Evolutionary conservation across 2,888 invertebrate genomes (phyloP).

Genomic region (Leptinotarsa tumamoca): DNA sequence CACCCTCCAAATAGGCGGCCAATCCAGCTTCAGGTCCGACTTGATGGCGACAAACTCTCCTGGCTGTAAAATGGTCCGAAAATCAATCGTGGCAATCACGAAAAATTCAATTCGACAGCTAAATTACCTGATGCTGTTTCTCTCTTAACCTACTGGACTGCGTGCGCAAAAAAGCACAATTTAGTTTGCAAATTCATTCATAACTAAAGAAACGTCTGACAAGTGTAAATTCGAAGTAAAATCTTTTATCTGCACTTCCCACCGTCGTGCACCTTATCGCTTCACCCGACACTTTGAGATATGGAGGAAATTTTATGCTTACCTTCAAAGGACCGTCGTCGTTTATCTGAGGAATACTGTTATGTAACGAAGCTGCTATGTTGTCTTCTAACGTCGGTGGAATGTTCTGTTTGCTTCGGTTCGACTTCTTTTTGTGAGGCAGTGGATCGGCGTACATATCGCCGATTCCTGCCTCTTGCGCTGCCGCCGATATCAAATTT

Average conservation of each 20-base stretch:
- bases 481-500: slow-evolving; percentile 66
- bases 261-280: no score
- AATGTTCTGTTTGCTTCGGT: slow-evolving; percentile 54
- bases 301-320: slow-evolving; percentile 38
- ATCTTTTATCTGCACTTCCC: no score
- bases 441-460: slow-evolving; percentile 70
- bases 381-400: slow-evolving; percentile 64
- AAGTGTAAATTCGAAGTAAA: no score
- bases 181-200: not conserved
- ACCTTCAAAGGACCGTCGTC: slow-evolving; percentile 76
- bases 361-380: slow-evolving; percentile 70
- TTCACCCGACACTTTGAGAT: no score
- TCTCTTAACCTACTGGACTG: slow-evolving; percentile 58
- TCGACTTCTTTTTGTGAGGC: slow-evolving; percentile 50
- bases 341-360: slow-evolving; percentile 59
- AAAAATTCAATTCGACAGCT: slow-evolving; percentile 5
- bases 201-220: not conserved
- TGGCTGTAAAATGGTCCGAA: slow-evolving; percentile 71
- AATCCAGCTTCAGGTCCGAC: slow-evolving; percentile 82
- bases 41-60: slow-evolving; percentile 91
- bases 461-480: slow-evolving; percentile 70
- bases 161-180: slow-evolving; percentile 47
- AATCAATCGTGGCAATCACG: slow-evolving; percentile 9
- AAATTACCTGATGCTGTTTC: slow-evolving; percentile 58
- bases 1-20: slow-evolving; percentile 91